phyloP scores from a whole-genome alignment of 1,140 invertebrate species.

The Leptopilina clavipes region DNA sequence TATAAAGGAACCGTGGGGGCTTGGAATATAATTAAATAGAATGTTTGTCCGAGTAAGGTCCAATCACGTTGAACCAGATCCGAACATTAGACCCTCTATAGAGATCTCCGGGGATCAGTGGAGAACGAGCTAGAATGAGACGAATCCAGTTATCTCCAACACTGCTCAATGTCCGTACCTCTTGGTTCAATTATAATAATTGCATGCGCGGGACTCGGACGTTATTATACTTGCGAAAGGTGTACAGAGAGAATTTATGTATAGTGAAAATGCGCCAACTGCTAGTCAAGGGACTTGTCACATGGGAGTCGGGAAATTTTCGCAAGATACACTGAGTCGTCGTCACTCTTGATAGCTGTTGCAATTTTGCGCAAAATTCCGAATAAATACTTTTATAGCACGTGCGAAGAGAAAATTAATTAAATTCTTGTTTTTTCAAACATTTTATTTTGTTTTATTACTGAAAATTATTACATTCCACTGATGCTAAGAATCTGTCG shows the following conservation, averaged over 20 bases:
- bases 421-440: too few species aligned
- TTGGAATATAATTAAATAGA: conserved; percentile 61
- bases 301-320: conserved; percentile 43
- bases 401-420: too few species aligned
- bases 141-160: conserved; percentile 57
- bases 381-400: too few species aligned
- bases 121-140: conserved; percentile 57
- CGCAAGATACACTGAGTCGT: conserved; percentile 35
- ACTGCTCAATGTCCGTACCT: conserved; percentile 49
- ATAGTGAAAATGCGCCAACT: conserved; percentile 49
- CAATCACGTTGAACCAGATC: conserved; percentile 59
- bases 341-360: neutral
- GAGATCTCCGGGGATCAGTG: conserved; percentile 52
- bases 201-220: conserved; percentile 51
- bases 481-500: too few species aligned
- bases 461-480: too few species aligned
- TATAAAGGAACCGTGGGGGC: neutral
- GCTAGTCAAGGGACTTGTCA: conserved; percentile 45
- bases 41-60: conserved; percentile 58
- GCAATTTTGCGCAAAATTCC: neutral
- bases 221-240: conserved; percentile 54
- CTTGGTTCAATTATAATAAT: conserved; percentile 56
- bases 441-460: too few species aligned
- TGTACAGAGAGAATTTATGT: conserved; percentile 45
- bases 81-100: conserved; percentile 54